Base-by-base conservation (phyloP, 2,888 invertebrate genomes). In the Dicranocentrus wangi region DNA sequence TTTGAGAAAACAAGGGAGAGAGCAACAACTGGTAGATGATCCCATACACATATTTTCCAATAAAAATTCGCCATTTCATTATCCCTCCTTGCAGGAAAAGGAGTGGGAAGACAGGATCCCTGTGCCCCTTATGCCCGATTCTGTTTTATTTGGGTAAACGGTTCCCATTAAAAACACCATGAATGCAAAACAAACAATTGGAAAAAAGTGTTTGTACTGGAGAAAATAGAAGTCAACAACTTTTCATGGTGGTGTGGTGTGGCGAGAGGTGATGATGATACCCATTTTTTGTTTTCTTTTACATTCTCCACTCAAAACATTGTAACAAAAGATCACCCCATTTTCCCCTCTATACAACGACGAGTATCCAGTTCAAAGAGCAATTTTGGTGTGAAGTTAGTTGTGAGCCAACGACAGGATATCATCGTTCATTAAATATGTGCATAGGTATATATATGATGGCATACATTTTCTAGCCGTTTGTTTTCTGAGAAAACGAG, bases 41-140 rank as follows among this genome's bases (percentile, higher is more conserved):
- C 53, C 32, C 55, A 63, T 53, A 42, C 51, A 63, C 73, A 73
- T 73, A 73, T 43, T 73, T 73, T 73, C 73, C 65, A 65, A 73
- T 73, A 73, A 73, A 73, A 39, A 17, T 47, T 73, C 28, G 27
- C 73, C 39, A 53, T 65, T 65, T 65, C 28, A 28, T n/a, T 27
- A 17, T 17, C 8, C 51, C 32, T 3, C 32, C 32, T 32, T 32
- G 32, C n/a, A n/a, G n/a, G n/a, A n/a, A n/a, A n/a, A n/a, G n/a
- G n/a, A n/a, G n/a, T n/a, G n/a, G n/a, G n/a, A n/a, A 32, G 5
- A 32, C 32, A 32, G 10, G 32, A 10, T 7, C 10, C 10, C 10
- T 32, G 5, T 32, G 5, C 5, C 10, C 32, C 32, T 10, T 32
- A 7, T 32, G 32, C 32, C 28, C 53, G 28, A 25, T 53, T 53